These are phyloP conservation scores for Coregonus suidteri DNA, from an alignment of 2,797 vertebrate species.

Conservation along the genomic window DNA sequence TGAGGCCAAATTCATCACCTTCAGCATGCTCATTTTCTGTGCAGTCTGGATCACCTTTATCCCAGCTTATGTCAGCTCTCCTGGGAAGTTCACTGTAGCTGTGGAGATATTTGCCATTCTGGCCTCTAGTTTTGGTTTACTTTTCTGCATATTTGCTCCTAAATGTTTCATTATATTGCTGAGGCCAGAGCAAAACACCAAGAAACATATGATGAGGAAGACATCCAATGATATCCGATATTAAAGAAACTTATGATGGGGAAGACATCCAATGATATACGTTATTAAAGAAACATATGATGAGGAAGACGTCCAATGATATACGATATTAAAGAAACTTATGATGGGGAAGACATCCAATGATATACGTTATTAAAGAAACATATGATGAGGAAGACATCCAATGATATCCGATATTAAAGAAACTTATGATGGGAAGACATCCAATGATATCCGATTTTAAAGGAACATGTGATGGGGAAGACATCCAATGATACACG, in stretches of 20 bases:
- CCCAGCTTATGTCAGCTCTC: conserved; percentile 47
- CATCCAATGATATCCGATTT: background rate
- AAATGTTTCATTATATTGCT: conserved; percentile 51
- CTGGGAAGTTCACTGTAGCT: conserved; percentile 47
- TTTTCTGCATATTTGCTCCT: conserved; percentile 48
- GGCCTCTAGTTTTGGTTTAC: conserved; percentile 49
- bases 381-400: background rate
- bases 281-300: background rate
- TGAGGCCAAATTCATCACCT: conserved; percentile 50
- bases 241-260: background rate
- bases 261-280: no score
- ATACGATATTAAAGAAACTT: background rate
- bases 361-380: background rate
- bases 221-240: background rate
- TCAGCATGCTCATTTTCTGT: conserved; percentile 57
- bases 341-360: background rate
- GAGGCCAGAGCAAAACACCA: conserved; percentile 50
- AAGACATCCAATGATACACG: background rate
- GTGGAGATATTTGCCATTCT: conserved; percentile 54
- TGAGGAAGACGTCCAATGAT: background rate
- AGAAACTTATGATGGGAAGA: conserved; percentile 29
- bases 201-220: conserved; percentile 29
- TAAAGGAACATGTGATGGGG: conserved; percentile 34
- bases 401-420: conserved; percentile 3
- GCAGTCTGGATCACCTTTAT: conserved; percentile 55